phyloP scores from a whole-genome alignment of 2,797 vertebrate species.

The Botia kubotai region DNA sequence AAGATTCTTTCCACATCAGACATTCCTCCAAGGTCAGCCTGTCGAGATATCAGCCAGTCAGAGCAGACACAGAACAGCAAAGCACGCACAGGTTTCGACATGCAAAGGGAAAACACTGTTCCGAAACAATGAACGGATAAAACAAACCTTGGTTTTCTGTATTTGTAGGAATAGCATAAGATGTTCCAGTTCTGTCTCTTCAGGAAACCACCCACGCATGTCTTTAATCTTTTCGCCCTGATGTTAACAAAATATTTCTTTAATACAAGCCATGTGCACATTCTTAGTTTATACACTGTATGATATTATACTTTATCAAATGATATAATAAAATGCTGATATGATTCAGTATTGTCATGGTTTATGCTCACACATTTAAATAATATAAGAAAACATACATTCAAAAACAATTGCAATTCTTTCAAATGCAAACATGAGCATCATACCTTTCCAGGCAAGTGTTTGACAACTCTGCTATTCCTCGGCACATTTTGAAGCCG shows the following conservation, averaged over 20 bases:
- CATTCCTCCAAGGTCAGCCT: slow-evolving; percentile 92
- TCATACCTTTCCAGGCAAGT: slow-evolving; percentile 90
- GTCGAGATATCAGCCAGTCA: slow-evolving; percentile 44
- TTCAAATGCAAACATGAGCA: background rate
- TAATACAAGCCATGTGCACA: background rate
- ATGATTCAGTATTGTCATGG: background rate
- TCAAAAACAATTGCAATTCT: background rate
- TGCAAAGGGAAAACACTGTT: background rate
- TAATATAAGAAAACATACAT: too few relatives aligned
- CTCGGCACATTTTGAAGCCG: slow-evolving; percentile 83
- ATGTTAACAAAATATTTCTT: slow-evolving; percentile 38
- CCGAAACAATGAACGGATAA: background rate
- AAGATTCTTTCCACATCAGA: slow-evolving; percentile 87
- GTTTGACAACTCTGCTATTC: slow-evolving; percentile 81
- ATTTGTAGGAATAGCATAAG: slow-evolving; percentile 62
- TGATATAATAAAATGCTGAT: background rate
- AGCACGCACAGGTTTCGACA: background rate
- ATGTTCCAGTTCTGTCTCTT: slow-evolving; percentile 81
- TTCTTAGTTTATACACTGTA: background rate
- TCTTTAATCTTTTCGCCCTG: slow-evolving; percentile 92
- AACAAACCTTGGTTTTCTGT: background rate
- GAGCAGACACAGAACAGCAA: background rate
- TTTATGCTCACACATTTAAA: slow-evolving; percentile 2
- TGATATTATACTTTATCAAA: background rate
- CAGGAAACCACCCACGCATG: slow-evolving; percentile 85